phyloP scores from a whole-genome alignment of 2,113 vertebrate genomes.

The Penelope pileata region DNA sequence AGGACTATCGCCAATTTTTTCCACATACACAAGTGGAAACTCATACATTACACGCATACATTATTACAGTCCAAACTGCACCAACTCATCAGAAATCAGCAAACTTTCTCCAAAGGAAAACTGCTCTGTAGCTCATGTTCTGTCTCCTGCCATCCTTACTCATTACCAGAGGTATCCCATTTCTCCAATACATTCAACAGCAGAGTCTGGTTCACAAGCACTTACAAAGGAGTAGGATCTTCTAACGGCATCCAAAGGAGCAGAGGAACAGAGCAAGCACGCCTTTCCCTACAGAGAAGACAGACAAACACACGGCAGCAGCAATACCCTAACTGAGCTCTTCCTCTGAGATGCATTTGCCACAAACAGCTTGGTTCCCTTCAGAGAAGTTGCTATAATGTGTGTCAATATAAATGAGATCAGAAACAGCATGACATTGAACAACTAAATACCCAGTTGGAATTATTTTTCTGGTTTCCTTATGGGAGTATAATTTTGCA shows the following conservation, averaged over 20 bases:
- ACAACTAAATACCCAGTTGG: not conserved
- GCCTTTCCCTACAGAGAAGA: not conserved
- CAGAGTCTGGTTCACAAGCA: not conserved
- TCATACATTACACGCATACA: too few relatives aligned
- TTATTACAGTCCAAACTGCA: not conserved
- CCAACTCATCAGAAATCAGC: not conserved
- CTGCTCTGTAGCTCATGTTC: not conserved
- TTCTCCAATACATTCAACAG: not conserved
- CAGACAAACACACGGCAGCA: not conserved
- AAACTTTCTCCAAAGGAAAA: not conserved
- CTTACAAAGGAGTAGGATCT: not conserved
- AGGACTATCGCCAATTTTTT: not conserved
- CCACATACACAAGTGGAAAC: not conserved
- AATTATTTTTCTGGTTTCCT: not conserved
- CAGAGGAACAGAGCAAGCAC: rapidly evolving
- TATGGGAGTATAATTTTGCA: not conserved
- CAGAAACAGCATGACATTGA: not conserved
- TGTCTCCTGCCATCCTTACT: not conserved
- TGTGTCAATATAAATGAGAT: not conserved
- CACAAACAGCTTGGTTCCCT: not conserved
- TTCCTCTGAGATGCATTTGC: not conserved
- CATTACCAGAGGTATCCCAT: not conserved
- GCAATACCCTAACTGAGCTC: not conserved
- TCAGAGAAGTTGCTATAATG: not conserved
- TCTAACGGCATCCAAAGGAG: not conserved